Evolutionary conservation across 2,113 vertebrate species (phyloP).

Genomic region (Mirounga angustirostris): DNA sequence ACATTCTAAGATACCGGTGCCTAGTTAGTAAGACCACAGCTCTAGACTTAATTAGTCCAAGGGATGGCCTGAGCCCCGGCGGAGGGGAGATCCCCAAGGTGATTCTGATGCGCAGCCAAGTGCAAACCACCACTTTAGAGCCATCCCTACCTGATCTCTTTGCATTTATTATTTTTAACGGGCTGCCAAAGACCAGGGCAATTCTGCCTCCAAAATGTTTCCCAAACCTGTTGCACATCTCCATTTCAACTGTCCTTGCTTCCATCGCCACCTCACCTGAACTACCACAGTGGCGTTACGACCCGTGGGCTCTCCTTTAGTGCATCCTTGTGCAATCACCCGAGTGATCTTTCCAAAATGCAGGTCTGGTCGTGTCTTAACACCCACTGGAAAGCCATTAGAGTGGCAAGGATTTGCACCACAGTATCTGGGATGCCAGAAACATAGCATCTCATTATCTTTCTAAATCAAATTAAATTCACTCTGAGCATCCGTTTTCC

Average conservation of each 20-base stretch:
- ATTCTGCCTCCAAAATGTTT: neutral
- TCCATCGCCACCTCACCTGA: neutral
- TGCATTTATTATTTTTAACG: slow-evolving; percentile 5
- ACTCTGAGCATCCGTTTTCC: slow-evolving; percentile 5
- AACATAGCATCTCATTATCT: neutral
- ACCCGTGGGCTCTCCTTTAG: neutral
- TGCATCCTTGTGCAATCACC: neutral
- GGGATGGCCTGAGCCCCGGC: neutral
- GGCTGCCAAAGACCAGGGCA: neutral
- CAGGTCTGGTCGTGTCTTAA: slow-evolving; percentile 46
- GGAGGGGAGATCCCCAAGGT: neutral
- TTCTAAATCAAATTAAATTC: slow-evolving; percentile 58
- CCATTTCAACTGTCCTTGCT: neutral
- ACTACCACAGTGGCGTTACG: neutral
- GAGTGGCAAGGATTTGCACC: neutral
- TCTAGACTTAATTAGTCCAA: neutral
- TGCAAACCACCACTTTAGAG: neutral
- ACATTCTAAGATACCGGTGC: neutral
- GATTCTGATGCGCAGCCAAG: neutral
- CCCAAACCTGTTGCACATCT: neutral
- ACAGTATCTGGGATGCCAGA: slow-evolving; percentile 25
- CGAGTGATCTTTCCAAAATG: slow-evolving; percentile 39
- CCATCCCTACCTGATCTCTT: neutral
- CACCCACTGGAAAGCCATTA: neutral
- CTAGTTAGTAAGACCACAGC: neutral